Evolutionary conservation across 2,888 invertebrate genomes (phyloP).

Genomic region (Vannuccia rotundouncinata): DNA sequence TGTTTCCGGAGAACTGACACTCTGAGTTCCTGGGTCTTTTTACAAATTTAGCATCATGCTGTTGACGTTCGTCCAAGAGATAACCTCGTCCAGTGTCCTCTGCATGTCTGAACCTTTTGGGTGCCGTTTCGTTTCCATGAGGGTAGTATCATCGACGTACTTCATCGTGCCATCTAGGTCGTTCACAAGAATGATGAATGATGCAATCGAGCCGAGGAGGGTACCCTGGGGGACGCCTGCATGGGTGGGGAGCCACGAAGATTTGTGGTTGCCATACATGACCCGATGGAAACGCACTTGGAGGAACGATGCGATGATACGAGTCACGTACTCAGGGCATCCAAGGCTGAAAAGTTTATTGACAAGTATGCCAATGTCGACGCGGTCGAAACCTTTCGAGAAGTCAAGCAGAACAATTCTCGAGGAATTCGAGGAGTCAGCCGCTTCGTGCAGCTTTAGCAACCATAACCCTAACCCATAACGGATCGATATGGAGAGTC

Average conservation of each 20-base stretch:
- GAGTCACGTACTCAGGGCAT: no score
- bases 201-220: neutral
- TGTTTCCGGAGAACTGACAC: neutral
- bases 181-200: neutral
- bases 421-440: no score
- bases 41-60: neutral
- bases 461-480: no score
- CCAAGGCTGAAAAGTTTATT: no score
- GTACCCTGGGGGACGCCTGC: neutral
- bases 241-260: constrained; percentile 1
- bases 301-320: no score
- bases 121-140: neutral
- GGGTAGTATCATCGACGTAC: constrained; percentile 1
- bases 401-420: no score
- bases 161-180: neutral
- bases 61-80: neutral
- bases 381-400: no score
- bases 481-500: no score
- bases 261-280: neutral
- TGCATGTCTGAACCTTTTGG: neutral
- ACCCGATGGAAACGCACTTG: no score
- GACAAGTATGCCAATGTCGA: no score
- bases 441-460: no score
- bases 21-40: neutral
- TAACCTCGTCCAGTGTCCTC: neutral